Conservation (phyloP, 2,113 vertebrate species). For the Smithornis capensis region DNA sequence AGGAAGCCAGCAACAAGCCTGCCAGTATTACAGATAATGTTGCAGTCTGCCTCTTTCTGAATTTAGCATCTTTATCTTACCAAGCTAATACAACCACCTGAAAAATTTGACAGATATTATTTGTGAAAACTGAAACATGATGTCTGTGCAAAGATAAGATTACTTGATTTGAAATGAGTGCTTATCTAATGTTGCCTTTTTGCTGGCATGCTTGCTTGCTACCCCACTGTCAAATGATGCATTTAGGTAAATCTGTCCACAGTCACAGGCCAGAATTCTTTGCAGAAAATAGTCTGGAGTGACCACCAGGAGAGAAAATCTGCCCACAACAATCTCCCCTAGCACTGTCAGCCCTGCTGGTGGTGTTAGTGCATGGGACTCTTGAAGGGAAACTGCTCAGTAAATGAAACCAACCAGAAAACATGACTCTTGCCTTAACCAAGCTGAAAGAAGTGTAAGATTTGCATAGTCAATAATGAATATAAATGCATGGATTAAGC, state of each 20-base stretch:
- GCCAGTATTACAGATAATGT: background rate
- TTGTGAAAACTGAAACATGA: background rate
- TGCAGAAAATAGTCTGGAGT: background rate
- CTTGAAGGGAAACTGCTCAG: background rate
- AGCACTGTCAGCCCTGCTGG: background rate
- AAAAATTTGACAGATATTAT: constrained; percentile 5
- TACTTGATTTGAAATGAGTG: background rate
- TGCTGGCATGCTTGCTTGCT: background rate
- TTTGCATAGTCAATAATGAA: background rate
- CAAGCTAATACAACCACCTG: background rate
- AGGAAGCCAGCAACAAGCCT: background rate
- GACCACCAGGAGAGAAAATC: background rate
- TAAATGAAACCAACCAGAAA: background rate
- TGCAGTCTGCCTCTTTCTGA: background rate
- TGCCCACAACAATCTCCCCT: background rate
- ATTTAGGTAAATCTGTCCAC: background rate
- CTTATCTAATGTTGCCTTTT: background rate
- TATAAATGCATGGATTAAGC: background rate
- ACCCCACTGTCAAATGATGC: background rate
- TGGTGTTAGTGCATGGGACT: background rate
- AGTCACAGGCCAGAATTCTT: background rate
- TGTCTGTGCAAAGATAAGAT: constrained; percentile 2
- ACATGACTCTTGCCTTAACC: background rate
- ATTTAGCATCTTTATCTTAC: background rate
- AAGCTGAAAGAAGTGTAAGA: background rate